These are phyloP conservation scores for Arion vulgaris DNA, from an alignment of 1,140 invertebrate genomes.

Conservation along the genomic window DNA sequence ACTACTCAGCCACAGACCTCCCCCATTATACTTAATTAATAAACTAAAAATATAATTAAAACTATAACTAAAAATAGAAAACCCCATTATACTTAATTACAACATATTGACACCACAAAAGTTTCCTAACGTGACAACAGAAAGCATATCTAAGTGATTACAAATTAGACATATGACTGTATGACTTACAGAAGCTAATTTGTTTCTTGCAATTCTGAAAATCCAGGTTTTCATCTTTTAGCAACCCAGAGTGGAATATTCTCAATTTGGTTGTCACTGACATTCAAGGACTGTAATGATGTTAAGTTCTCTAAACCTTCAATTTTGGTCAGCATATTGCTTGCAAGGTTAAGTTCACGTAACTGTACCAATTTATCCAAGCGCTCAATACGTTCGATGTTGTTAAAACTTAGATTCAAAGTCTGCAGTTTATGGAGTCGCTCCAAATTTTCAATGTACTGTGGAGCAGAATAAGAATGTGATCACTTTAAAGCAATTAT, in stretches of 20 bases:
- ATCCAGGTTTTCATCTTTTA: constrained; percentile 64
- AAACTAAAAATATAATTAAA: too few species aligned
- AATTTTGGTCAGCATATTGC: constrained; percentile 64
- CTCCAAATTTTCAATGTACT: constrained; percentile 72
- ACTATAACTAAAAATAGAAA: too few species aligned
- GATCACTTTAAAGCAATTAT: neutral
- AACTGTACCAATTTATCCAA: constrained; percentile 65
- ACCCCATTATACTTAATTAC: too few species aligned
- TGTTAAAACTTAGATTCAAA: constrained; percentile 67
- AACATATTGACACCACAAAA: too few species aligned
- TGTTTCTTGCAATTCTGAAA: constrained; percentile 66
- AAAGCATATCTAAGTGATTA: too few species aligned
- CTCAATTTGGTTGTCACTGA: constrained; percentile 66
- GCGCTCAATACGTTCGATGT: constrained; percentile 69
- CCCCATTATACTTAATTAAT: too few species aligned
- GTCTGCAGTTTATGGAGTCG: constrained; percentile 56
- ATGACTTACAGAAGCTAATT: constrained; percentile 61
- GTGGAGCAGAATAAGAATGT: constrained; percentile 38
- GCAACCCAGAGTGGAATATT: constrained; percentile 67
- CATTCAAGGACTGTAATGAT: constrained; percentile 62
- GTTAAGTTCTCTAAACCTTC: constrained; percentile 67
- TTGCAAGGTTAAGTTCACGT: constrained; percentile 65
- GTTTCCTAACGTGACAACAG: too few species aligned
- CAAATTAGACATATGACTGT: neutral
- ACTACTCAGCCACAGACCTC: too few species aligned